phyloP scores from a whole-genome alignment of 2,797 vertebrate genomes.

The Pampus argenteus region DNA sequence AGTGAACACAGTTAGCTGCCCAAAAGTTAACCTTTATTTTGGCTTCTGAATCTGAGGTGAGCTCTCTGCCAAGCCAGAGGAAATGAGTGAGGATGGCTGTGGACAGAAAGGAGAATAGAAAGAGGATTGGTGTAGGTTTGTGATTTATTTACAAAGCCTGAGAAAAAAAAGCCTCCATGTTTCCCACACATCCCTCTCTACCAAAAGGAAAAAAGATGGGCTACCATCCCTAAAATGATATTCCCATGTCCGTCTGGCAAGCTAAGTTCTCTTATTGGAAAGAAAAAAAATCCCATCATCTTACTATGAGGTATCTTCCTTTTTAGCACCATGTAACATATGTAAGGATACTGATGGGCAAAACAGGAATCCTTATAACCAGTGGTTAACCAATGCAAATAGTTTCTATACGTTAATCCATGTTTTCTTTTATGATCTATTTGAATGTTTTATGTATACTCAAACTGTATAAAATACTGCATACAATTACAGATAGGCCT shows the following conservation, averaged over 20 bases:
- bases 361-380: slow-evolving; percentile 13
- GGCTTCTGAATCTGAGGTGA: slow-evolving; percentile 25
- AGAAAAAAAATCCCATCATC: slow-evolving; percentile 22
- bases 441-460: too few relatives aligned
- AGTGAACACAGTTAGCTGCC: slow-evolving; percentile 27
- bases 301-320: slow-evolving; percentile 8
- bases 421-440: too few relatives aligned
- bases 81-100: slow-evolving; percentile 43
- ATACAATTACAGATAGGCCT: not conserved
- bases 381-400: not conserved
- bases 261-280: slow-evolving; percentile 24
- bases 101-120: slow-evolving; percentile 47
- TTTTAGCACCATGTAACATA: slow-evolving; percentile 11
- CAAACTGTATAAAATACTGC: too few relatives aligned
- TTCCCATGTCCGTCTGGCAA: slow-evolving; percentile 70
- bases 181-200: slow-evolving; percentile 23
- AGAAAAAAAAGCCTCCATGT: slow-evolving; percentile 33
- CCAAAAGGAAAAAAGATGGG: slow-evolving; percentile 36
- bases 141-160: slow-evolving; percentile 57
- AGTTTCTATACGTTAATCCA: too few relatives aligned
- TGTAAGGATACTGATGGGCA: not conserved
- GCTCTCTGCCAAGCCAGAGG: slow-evolving; percentile 53
- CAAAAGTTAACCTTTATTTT: slow-evolving; percentile 60
- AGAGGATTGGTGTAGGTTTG: slow-evolving; percentile 51
- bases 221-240: slow-evolving; percentile 66